Conservation (phyloP, 1,140 invertebrate species). For the Atta texana region DNA sequence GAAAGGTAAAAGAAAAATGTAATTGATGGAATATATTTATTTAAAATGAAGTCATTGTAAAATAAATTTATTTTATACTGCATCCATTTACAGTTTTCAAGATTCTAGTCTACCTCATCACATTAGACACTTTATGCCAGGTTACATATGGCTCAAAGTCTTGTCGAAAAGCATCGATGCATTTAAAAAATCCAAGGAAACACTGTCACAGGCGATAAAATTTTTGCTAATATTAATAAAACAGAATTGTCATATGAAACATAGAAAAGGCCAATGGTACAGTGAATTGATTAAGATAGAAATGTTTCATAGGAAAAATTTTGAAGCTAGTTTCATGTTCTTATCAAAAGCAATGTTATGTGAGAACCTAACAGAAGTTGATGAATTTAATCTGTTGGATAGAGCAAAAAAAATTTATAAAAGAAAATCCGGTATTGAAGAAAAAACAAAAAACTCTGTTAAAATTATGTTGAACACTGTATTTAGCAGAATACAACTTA, state of each 20-base stretch:
- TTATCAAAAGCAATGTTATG: conserved; percentile 71
- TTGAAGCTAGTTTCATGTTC: conserved; percentile 71
- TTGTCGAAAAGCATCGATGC: conserved; percentile 78
- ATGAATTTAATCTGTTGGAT: conserved; percentile 69
- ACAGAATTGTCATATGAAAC: conserved; percentile 72
- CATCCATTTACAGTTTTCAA: conserved; percentile 57
- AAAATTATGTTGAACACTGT: not conserved
- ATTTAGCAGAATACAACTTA: not conserved
- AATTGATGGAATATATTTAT: not conserved
- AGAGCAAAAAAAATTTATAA: conserved; percentile 75
- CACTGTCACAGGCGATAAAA: conserved; percentile 61
- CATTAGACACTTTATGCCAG: conserved; percentile 76
- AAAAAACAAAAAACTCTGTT: conserved; percentile 49
- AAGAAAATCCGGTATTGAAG: conserved; percentile 61
- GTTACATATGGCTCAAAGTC: conserved; percentile 81
- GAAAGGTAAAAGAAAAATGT: conserved; percentile 18
- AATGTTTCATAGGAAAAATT: conserved; percentile 77
- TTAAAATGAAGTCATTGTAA: conserved; percentile 5
- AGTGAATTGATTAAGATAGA: conserved; percentile 80
- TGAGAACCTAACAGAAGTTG: conserved; percentile 72
- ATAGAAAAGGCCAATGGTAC: conserved; percentile 77
- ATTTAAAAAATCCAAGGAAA: conserved; percentile 80
- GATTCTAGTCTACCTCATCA: conserved; percentile 75
- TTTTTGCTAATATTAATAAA: conserved; percentile 75
- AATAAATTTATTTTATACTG: conserved; percentile 33